Evolutionary conservation across 2,113 vertebrate species (phyloP).

Genomic region (Pteruthius melanotis): DNA sequence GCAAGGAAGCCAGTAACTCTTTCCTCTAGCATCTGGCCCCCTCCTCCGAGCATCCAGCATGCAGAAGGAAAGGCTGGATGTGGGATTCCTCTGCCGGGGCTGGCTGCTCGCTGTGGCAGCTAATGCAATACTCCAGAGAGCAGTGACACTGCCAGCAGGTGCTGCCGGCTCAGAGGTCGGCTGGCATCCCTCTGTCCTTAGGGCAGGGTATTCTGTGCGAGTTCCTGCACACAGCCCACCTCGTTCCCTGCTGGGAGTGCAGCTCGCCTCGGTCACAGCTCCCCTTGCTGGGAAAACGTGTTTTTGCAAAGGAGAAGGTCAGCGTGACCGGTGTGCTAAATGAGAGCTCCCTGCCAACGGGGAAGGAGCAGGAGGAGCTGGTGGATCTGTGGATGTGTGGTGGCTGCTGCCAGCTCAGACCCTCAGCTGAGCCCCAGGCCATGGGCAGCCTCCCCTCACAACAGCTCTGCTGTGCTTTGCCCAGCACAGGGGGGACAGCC

Average conservation of each 20-base stretch:
- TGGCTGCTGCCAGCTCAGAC: neutral
- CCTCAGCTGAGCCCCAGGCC: neutral
- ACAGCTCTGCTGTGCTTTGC: neutral
- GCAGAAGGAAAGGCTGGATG: neutral
- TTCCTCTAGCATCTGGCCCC: neutral
- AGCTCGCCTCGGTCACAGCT: neutral
- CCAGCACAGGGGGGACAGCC: rapidly evolving
- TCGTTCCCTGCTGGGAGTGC: neutral
- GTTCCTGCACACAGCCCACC: neutral
- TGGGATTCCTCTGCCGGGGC: neutral
- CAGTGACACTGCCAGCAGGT: neutral
- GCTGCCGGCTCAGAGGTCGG: neutral
- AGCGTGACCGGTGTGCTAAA: neutral
- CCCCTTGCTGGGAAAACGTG: neutral
- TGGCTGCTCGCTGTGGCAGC: neutral
- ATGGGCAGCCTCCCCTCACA: neutral
- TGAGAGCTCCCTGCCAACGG: neutral
- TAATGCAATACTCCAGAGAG: neutral
- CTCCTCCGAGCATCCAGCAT: neutral
- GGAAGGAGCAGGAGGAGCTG: neutral
- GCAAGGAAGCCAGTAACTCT: neutral
- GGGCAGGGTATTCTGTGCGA: neutral
- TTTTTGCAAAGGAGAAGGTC: conserved; percentile 39
- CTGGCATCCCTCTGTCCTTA: neutral
- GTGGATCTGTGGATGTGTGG: neutral